Evolutionary conservation across 1,140 invertebrate genomes (phyloP), one percentile per base, ranked within the genome.

Genomic region (Samia ricini): DNA sequence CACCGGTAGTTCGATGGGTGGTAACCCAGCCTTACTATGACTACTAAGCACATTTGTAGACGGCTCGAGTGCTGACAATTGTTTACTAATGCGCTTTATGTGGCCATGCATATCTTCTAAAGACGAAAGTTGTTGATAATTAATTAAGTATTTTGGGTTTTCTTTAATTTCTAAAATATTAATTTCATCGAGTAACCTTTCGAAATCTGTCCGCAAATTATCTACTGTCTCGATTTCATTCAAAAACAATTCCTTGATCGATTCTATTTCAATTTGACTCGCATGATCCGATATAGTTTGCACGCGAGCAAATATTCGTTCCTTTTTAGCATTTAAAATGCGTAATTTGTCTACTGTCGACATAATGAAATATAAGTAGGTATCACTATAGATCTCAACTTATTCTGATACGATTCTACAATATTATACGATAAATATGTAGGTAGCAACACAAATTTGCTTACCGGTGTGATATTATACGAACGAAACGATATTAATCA

Each of bases 161-260:
- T n/a, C 48, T 50, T 18, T 12, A 3, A 15, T 4, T 50, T 50
- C 48, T 50, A 50, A 50, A 20, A 50, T 50, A 15, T 50, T 50
- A 50, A 50, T 50, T 50, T 50, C 4, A 50, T 50, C 48, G 15
- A 50, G 48, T 12, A 50, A 4, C 12, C 12, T 50, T 50, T 50
- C 48, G 48, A 50, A 50, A 50, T 50, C 48, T 4, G 48, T 4
- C 15, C 48, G 48, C 48, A 50, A 50, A 18, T 12, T 20, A 50
- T 50, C 48, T 12, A 50, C 48, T n/a, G 48, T 50, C 19, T 50
- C 48, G 48, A 50, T 50, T 50, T 50, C 48, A 50, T 20, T 18
- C 12, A 18, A n/a, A 50, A 50, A n/a, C 12, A 50, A 50, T 20
- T 50, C 19, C 12, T 12, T 50, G 3, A 50, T 15, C 15, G 48